Conservation (phyloP, 2,888 invertebrate species). For the Drosophila maculinotata region DNA sequence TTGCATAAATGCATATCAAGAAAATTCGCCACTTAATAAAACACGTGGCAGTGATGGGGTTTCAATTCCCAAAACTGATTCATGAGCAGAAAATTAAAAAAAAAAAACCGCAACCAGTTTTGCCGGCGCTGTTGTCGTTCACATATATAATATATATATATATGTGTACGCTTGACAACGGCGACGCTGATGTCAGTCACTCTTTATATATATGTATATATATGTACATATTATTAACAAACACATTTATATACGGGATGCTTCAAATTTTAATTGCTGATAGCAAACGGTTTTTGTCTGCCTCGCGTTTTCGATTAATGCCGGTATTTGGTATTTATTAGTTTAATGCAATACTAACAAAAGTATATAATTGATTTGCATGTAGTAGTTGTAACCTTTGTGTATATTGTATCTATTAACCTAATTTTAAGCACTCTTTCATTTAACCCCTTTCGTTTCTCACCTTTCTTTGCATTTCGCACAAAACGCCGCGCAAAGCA, state of each 20-base stretch:
- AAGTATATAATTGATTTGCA: no score
- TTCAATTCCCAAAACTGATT: constrained; percentile 34
- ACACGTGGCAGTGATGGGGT: constrained; percentile 30
- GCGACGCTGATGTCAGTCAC: constrained; percentile 16
- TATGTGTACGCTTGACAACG: constrained; percentile 20
- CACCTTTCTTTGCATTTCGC: background rate
- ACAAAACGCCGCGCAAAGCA: background rate
- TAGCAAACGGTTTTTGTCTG: background rate
- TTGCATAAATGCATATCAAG: constrained; percentile 1
- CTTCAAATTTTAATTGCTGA: constrained; percentile 1
- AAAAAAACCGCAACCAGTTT: constrained; percentile 33
- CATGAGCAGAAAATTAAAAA: constrained; percentile 29
- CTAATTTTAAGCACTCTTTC: constrained; percentile 5
- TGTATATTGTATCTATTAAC: constrained; percentile 3
- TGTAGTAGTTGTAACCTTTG: no score
- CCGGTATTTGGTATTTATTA: constrained; percentile 7
- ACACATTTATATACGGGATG: background rate
- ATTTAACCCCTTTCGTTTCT: constrained; percentile 8
- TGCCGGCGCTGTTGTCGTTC: constrained; percentile 8
- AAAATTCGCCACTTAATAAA: background rate
- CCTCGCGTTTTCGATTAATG: background rate
- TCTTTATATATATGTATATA: background rate
- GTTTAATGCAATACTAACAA: constrained; percentile 6
- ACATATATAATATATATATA: background rate
- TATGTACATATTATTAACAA: constrained; percentile 3